Evolutionary conservation across 2,888 invertebrate species (phyloP).

Genomic region (Malthinus seriepunctatus): DNA sequence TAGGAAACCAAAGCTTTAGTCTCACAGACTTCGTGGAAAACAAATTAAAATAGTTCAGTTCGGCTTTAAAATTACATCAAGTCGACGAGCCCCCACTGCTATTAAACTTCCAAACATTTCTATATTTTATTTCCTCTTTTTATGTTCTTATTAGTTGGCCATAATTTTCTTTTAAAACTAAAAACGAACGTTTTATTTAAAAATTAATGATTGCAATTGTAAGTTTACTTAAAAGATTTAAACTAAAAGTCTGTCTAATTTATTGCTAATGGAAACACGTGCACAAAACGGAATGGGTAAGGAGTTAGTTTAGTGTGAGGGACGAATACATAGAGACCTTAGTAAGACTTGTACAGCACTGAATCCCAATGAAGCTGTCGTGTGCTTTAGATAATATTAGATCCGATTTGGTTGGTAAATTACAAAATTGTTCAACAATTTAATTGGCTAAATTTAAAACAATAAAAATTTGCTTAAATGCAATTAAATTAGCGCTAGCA

Average conservation of each 20-base stretch:
- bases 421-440: too few species aligned
- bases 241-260: slow-evolving; percentile 22
- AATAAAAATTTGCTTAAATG: too few species aligned
- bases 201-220: slow-evolving; percentile 7
- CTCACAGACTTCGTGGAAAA: too few species aligned
- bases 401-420: too few species aligned
- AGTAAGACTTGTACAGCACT: slow-evolving; percentile 18
- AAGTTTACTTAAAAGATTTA: slow-evolving; percentile 16
- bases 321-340: slow-evolving; percentile 5
- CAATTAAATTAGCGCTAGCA: too few species aligned
- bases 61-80: background rate
- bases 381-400: slow-evolving; percentile 6
- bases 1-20: too few species aligned
- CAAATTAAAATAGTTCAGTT: too few species aligned
- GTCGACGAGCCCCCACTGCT: too few species aligned
- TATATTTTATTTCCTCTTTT: too few species aligned
- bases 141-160: background rate
- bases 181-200: background rate
- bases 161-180: background rate
- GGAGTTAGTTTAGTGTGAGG: slow-evolving; percentile 13
- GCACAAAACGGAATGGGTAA: slow-evolving; percentile 14
- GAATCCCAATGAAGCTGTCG: slow-evolving; percentile 29
- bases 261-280: slow-evolving; percentile 30
- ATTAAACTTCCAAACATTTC: too few species aligned
- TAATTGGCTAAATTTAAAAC: too few species aligned